phyloP scores from a whole-genome alignment of 2,797 vertebrate genomes.

The Spinus pinus region DNA sequence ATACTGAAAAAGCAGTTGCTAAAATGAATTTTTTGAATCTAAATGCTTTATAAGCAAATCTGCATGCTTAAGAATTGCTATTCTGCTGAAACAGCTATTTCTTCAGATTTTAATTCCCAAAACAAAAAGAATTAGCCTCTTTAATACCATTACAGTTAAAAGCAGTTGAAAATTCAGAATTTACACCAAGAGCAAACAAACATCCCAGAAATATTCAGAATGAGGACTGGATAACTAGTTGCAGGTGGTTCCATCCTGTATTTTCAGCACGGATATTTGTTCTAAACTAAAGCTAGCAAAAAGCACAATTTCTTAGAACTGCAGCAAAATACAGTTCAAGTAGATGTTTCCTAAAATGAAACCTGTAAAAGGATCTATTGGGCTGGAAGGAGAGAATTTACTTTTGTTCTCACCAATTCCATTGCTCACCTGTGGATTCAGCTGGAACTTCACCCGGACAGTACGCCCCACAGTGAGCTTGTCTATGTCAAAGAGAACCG shows the following conservation, averaged over 20 bases:
- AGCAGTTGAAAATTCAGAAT: not conserved
- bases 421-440: conserved; percentile 71
- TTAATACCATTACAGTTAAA: not conserved
- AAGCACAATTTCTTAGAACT: not conserved
- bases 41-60: not conserved
- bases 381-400: not conserved
- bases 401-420: not conserved
- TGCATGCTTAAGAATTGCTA: not conserved
- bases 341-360: not conserved
- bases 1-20: not conserved
- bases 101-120: not conserved
- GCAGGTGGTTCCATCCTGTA: not conserved
- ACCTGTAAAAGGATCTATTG: not conserved
- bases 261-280: not conserved
- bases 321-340: not conserved
- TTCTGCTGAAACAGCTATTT: not conserved
- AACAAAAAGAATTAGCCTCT: not conserved
- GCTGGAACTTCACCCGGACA: conserved; percentile 72
- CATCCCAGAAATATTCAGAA: not conserved
- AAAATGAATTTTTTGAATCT: not conserved
- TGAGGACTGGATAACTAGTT: not conserved
- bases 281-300: not conserved
- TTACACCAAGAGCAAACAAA: not conserved
- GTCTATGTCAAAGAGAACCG: conserved; percentile 78
- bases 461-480: conserved; percentile 75